Percentiles rank a stretch among this genome's conserved stretches.
These are phyloP conservation scores for Spisula solida DNA, from an alignment of 2,888 invertebrate genomes.

Conservation along the genomic window DNA sequence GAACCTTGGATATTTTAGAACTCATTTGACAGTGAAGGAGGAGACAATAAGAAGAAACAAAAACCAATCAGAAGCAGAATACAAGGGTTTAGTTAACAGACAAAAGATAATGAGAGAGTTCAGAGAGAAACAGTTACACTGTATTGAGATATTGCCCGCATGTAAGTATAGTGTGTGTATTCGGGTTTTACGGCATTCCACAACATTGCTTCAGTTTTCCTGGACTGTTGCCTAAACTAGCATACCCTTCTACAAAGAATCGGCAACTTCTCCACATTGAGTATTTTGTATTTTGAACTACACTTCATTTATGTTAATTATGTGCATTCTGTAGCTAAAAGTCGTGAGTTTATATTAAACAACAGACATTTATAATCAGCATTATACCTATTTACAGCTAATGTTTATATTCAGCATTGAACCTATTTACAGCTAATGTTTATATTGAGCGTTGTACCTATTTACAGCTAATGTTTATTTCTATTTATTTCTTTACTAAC, in stretches of 20 bases:
- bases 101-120: conserved; percentile 85
- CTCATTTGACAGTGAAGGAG: conserved; percentile 73
- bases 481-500: conserved; percentile 15
- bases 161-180: conserved; percentile 72
- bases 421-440: no score
- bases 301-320: no score
- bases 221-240: background rate
- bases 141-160: conserved; percentile 86
- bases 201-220: no score
- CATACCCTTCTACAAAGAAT: no score
- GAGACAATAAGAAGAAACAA: conserved; percentile 74
- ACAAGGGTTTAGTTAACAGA: conserved; percentile 81
- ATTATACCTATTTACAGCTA: no score
- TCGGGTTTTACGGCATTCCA: background rate
- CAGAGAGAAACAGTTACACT: conserved; percentile 83
- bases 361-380: no score
- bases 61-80: conserved; percentile 81
- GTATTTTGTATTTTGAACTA: no score
- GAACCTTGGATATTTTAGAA: conserved; percentile 46
- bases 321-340: no score
- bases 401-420: no score
- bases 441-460: no score
- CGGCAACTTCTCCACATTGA: no score
- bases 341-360: no score
- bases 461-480: background rate